phyloP scores from a whole-genome alignment of 2,113 vertebrate genomes.

The Muntiacus muntjak region DNA sequence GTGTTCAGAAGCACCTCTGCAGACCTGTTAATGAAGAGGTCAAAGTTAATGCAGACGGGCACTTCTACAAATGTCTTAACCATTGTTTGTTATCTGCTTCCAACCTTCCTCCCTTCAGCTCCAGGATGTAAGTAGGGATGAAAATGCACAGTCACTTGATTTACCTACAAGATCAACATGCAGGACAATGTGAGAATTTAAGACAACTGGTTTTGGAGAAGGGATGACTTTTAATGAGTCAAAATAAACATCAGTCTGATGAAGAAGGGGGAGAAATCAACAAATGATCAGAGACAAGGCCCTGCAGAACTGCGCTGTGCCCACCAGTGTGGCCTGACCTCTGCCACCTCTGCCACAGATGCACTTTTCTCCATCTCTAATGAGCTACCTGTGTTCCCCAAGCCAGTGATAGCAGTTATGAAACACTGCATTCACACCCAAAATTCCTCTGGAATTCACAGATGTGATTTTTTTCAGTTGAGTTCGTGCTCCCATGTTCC shows the following conservation, averaged over 20 bases:
- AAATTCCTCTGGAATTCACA: background rate
- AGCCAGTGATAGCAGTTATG: background rate
- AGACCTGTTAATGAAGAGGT: background rate
- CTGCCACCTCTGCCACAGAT: background rate
- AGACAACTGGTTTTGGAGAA: background rate
- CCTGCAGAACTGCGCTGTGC: background rate
- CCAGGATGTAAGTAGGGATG: background rate
- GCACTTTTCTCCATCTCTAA: background rate
- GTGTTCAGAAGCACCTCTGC: background rate
- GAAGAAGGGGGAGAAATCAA: background rate
- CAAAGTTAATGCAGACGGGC: background rate
- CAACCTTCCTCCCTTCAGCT: background rate
- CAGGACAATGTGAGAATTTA: background rate
- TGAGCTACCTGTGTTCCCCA: background rate
- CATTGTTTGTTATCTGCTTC: background rate
- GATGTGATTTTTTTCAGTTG: background rate
- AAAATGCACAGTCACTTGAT: background rate
- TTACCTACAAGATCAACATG: background rate
- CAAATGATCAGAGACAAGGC: background rate
- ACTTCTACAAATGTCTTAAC: background rate
- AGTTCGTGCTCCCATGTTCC: background rate
- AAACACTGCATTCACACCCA: background rate
- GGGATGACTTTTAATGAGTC: background rate
- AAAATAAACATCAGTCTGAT: background rate
- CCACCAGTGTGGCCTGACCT: background rate